Base-by-base conservation (phyloP, 1,140 invertebrate species). In the Cotesia chilonis region DNA sequence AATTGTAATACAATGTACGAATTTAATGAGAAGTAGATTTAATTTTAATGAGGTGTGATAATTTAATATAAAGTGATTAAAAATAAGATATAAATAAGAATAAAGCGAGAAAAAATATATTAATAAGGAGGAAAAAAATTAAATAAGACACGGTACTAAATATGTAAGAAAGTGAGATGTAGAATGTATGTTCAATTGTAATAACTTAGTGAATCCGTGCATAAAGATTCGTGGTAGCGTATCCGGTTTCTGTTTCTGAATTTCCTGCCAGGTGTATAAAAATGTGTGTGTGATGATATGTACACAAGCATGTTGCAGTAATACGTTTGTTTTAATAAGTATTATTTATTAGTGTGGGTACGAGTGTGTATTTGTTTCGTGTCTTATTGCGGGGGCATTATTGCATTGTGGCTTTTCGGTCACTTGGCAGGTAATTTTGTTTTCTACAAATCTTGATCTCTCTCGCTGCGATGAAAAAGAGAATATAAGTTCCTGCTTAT, bases 251-350 rank as follows among this genome's bases (percentile, higher is more conserved):
- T 71, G 63, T 71, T 65, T 71, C 63, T 67, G 77, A 78, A 76
- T 80, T 83, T 81, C 79, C 80, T 81, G 79, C 70, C 75, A 74
- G 67, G 75, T 75, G 57, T 61, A 59, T 35, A 67, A 65, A 68
- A 63, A 63, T 28, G 41, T 35, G 64, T 41, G 20, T 59, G 57
- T 59, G 54, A 1, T 14, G n/a, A 28, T 28, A 28, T 28, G 0
- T 28, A 28, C 28, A 28, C 28, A 28, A 28, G 28, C n/a, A 4
- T 59, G 57, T 59, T 59, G 57, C 17, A 20, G 54, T 55, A 14
- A 20, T 20, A 55, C 54, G 57, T 59, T 59, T 59, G 57, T 59
- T 59, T 59, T 47, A 57, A 7, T 57, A 57, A 12, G 14, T 6
- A 17, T 17, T 57, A 57, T 20, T 17, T 57, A 57, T 65, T 65